Evolutionary conservation across 30 jellyfish, hydroid and myxozoan species (phyloP).

Genomic region (Turritopsis rubra): DNA sequence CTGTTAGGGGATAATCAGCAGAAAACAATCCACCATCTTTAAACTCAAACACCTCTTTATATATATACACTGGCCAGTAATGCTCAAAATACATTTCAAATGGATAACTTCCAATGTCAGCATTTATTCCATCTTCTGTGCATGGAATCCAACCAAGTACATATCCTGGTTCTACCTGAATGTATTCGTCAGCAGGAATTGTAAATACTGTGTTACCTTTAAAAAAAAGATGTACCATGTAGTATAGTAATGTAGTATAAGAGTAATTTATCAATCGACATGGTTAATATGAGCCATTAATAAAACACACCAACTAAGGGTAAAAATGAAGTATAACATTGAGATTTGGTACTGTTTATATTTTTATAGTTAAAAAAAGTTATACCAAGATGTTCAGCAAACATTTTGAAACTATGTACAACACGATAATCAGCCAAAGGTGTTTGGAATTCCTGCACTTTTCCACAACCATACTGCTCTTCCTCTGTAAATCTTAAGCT

Average conservation of each 20-base stretch:
- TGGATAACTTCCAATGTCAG: constrained; percentile 19
- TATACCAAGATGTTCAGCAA: constrained; percentile 14
- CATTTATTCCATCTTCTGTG: background rate
- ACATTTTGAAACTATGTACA: constrained; percentile 14
- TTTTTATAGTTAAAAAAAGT: background rate
- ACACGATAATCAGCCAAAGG: constrained; percentile 50
- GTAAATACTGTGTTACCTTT: constrained; percentile 2
- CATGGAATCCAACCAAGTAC: constrained; percentile 21
- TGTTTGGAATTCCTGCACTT: constrained; percentile 21
- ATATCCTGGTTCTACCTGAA: constrained; percentile 14
- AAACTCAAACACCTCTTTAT: background rate
- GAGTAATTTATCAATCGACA: background rate
- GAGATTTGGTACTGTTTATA: too few relatives aligned
- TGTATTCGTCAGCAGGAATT: background rate
- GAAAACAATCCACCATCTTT: constrained; percentile 4
- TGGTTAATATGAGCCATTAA: too few relatives aligned
- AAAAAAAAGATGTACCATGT: background rate
- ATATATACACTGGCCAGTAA: background rate
- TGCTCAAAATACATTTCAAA: background rate
- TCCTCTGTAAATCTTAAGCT: constrained; percentile 46
- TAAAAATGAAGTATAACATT: too few relatives aligned
- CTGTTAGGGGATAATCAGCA: background rate
- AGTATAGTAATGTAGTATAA: too few relatives aligned
- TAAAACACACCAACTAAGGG: too few relatives aligned
- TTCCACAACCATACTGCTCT: constrained; percentile 41